Evolutionary conservation across 2,888 invertebrate species (phyloP).

Genomic region (Calliphora vomitoria): DNA sequence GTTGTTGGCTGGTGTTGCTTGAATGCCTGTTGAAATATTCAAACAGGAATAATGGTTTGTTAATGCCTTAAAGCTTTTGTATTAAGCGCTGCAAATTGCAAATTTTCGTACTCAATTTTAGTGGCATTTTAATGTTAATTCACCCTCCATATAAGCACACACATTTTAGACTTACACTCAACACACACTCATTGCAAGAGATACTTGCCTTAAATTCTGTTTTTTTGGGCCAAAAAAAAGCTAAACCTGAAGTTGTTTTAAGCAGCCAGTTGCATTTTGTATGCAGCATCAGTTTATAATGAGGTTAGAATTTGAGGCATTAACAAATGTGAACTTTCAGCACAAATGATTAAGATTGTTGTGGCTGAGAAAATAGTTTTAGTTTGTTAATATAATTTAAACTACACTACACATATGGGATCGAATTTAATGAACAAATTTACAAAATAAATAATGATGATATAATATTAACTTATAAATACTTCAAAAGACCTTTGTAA

Average conservation of each 20-base stretch:
- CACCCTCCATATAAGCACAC: slow-evolving; percentile 35
- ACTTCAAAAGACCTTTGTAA: no score
- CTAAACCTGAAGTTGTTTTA: slow-evolving; percentile 45
- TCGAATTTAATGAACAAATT: neutral
- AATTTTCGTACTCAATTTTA: slow-evolving; percentile 67
- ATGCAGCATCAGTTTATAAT: slow-evolving; percentile 50
- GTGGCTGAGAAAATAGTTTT: slow-evolving; percentile 3
- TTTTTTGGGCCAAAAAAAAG: neutral
- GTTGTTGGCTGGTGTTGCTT: neutral
- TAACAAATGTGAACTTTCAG: slow-evolving; percentile 61
- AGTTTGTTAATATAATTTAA: neutral
- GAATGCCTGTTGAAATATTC: slow-evolving; percentile 61
- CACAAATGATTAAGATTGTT: slow-evolving; percentile 43
- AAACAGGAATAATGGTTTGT: slow-evolving; percentile 68
- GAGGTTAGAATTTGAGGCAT: slow-evolving; percentile 60
- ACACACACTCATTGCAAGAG: neutral
- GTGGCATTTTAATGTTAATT: slow-evolving; percentile 69
- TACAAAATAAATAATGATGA: no score
- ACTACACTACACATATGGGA: neutral
- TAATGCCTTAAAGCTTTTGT: slow-evolving; percentile 69
- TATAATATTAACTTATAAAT: no score
- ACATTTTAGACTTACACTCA: neutral
- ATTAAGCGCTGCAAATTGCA: slow-evolving; percentile 68
- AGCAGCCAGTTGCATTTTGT: slow-evolving; percentile 26
- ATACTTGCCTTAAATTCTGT: slow-evolving; percentile 20